phyloP scores from a whole-genome alignment of 2,888 invertebrate genomes.

The Eupithecia tripunctaria region DNA sequence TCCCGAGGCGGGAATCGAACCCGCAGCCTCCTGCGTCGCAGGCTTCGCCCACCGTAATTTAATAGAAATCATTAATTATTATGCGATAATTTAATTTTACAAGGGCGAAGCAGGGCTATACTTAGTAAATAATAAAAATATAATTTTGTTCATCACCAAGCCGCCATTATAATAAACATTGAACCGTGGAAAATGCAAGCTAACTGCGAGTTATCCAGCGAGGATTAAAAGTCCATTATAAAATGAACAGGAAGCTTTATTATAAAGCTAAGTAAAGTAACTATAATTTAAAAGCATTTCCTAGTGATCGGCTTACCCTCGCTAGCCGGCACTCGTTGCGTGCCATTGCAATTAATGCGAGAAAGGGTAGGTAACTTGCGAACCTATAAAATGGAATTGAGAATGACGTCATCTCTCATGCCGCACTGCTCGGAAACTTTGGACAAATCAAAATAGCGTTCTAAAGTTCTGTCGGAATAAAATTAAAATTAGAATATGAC shows the following conservation, averaged over 20 bases:
- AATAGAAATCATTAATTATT: too few relatives aligned
- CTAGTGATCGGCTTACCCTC: constrained; percentile 3
- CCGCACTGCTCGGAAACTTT: too few relatives aligned
- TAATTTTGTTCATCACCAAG: neutral
- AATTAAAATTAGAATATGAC: too few relatives aligned
- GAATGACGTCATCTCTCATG: too few relatives aligned
- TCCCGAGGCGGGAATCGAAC: too few relatives aligned
- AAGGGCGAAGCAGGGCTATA: too few relatives aligned
- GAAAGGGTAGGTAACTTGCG: neutral
- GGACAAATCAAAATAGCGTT: too few relatives aligned
- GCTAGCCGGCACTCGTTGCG: neutral
- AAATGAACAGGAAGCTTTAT: neutral
- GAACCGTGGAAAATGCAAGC: neutral
- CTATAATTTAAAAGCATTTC: constrained; percentile 5
- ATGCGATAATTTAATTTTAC: too few relatives aligned
- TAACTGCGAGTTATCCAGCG: neutral
- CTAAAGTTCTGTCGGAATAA: too few relatives aligned
- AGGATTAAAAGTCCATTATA: neutral
- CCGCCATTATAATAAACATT: neutral
- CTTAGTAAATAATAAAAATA: neutral
- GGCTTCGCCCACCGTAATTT: too few relatives aligned
- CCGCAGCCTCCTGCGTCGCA: too few relatives aligned
- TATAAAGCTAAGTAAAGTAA: neutral
- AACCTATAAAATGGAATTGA: too few relatives aligned
- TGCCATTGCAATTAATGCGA: neutral